Evolutionary conservation across 2,888 invertebrate genomes (phyloP).

Genomic region (Calliphora vomitoria): DNA sequence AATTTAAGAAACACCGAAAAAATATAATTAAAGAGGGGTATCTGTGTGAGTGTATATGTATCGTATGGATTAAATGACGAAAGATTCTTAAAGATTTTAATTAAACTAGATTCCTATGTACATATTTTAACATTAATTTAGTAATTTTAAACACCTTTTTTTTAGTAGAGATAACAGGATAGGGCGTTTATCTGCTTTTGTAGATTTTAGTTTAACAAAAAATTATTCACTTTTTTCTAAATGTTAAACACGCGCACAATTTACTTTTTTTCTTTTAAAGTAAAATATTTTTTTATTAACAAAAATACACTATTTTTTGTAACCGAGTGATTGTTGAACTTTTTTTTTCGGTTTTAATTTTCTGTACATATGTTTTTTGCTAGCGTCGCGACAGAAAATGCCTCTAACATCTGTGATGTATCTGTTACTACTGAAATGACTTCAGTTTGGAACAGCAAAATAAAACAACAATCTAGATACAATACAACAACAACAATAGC

Average conservation of each 20-base stretch:
- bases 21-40: background rate
- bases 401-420: slow-evolving; percentile 60
- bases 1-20: slow-evolving; percentile 29
- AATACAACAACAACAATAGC: slow-evolving; percentile 35
- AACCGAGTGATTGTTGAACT: background rate
- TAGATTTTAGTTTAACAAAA: background rate
- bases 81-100: slow-evolving; percentile 3
- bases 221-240: background rate
- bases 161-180: background rate
- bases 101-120: background rate
- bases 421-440: slow-evolving; percentile 68
- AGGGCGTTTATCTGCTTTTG: background rate
- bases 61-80: slow-evolving; percentile 10
- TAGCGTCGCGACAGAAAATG: background rate
- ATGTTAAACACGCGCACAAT: slow-evolving; percentile 25
- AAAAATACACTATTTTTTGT: slow-evolving; percentile 11
- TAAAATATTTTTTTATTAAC: background rate
- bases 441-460: slow-evolving; percentile 37
- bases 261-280: slow-evolving; percentile 15
- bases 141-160: slow-evolving; percentile 34
- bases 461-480: slow-evolving; percentile 39
- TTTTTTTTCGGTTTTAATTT: slow-evolving; percentile 20
- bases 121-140: background rate
- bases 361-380: background rate
- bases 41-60: background rate